Conservation (phyloP, 2,113 vertebrate genomes). For the Nymphicus hollandicus region DNA sequence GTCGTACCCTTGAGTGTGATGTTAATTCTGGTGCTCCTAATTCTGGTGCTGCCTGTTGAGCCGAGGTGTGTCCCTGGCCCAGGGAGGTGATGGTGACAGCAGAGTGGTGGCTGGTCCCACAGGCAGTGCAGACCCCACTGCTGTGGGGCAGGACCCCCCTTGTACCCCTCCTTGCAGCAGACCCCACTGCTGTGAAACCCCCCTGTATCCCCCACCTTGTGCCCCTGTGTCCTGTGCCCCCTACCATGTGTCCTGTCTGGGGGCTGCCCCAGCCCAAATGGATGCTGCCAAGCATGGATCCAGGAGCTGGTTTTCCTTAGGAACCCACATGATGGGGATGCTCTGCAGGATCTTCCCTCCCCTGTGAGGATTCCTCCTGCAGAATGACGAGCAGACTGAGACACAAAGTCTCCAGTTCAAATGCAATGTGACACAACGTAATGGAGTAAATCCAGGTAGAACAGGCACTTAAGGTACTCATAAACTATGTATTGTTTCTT, state of each 20-base stretch:
- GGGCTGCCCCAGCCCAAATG: not conserved
- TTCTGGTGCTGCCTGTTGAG: not conserved
- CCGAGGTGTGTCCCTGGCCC: fast-evolving
- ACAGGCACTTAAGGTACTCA: constrained; percentile 47
- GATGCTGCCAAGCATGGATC: not conserved
- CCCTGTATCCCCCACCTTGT: too few species aligned
- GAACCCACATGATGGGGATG: fast-evolving
- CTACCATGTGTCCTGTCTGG: not conserved
- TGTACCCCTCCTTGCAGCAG: not conserved
- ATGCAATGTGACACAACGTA: constrained; percentile 54
- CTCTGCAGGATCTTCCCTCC: not conserved
- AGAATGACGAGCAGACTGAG: not conserved
- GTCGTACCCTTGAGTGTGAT: not conserved
- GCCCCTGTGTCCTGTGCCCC: too few species aligned
- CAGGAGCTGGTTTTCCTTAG: not conserved
- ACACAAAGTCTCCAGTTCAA: not conserved
- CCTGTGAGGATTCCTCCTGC: not conserved
- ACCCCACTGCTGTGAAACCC: not conserved
- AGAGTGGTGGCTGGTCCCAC: not conserved
- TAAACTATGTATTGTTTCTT: constrained; percentile 42
- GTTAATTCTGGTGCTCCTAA: not conserved
- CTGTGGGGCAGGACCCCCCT: not conserved
- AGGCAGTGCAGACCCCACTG: not conserved
- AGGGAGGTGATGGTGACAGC: fast-evolving
- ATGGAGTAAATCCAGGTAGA: constrained; percentile 51